A percentile compares a stretch with the other conserved stretches of the same genome.
These are phyloP conservation scores for Rhizoglyphus robini DNA, from an alignment of 1,140 invertebrate genomes.

Conservation along the genomic window DNA sequence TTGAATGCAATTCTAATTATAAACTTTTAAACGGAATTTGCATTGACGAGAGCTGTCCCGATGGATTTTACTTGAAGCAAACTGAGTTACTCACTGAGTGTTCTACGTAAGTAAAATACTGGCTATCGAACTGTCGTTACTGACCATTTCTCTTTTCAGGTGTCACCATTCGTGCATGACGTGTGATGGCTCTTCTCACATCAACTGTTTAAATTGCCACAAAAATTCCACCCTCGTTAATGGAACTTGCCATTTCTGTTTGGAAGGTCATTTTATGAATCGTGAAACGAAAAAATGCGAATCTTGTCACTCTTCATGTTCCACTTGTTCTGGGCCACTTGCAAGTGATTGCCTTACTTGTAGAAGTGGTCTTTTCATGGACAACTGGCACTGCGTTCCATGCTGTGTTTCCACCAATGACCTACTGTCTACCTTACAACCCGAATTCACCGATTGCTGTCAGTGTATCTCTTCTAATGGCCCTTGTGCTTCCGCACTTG, in stretches of 20 bases:
- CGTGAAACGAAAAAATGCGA: constrained; percentile 18
- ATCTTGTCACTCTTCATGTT: constrained; percentile 24
- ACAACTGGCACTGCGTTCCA: constrained; percentile 23
- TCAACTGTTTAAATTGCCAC: constrained; percentile 21
- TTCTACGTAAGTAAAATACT: constrained; percentile 15
- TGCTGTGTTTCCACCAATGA: constrained; percentile 17
- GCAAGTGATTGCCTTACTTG: constrained; percentile 24
- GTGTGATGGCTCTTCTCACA: constrained; percentile 35
- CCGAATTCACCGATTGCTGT: constrained; percentile 15
- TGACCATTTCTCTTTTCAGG: constrained; percentile 15
- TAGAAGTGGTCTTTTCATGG: constrained; percentile 19
- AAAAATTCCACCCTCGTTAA: constrained; percentile 18
- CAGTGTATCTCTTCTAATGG: constrained; percentile 1
- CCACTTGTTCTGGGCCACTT: constrained; percentile 24
- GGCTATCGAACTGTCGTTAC: neutral
- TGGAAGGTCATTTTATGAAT: constrained; percentile 23
- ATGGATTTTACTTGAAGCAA: constrained; percentile 35
- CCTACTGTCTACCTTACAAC: neutral
- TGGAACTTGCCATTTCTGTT: constrained; percentile 22
- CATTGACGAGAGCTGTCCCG: constrained; percentile 44
- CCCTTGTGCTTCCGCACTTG: constrained; percentile 1
- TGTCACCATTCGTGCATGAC: constrained; percentile 46
- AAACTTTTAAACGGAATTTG: constrained; percentile 42
- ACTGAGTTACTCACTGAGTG: constrained; percentile 5
- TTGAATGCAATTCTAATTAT: constrained; percentile 59